phyloP scores from a whole-genome alignment of 2,888 invertebrate genomes.

The Oxyscelio sp. region DNA sequence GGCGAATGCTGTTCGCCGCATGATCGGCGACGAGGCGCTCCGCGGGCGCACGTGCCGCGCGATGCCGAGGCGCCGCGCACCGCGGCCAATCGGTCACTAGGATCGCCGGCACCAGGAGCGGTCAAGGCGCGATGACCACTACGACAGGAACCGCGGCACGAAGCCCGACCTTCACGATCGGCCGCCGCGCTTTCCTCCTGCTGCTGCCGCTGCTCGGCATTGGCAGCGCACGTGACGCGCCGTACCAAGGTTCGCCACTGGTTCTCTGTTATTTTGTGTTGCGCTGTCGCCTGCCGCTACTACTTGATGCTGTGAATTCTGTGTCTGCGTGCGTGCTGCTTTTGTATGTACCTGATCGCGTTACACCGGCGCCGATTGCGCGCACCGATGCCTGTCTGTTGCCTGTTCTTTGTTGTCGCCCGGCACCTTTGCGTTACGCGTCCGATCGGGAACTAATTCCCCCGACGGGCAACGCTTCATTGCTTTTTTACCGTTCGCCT shows the following conservation, averaged over 20 bases:
- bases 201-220: constrained; percentile 56
- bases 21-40: constrained; percentile 17
- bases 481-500: not conserved
- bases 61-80: constrained; percentile 30
- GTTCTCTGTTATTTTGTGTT: constrained; percentile 41
- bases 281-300: constrained; percentile 12
- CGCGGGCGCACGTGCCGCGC: constrained; percentile 38
- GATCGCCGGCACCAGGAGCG: not conserved
- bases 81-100: not conserved
- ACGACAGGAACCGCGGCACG: constrained; percentile 5
- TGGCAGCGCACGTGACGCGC: constrained; percentile 69
- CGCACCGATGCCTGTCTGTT: not conserved
- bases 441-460: not conserved
- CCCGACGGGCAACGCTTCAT: not conserved
- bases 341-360: not conserved
- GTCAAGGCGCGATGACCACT: constrained; percentile 14
- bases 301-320: not conserved
- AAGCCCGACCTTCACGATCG: constrained; percentile 27
- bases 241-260: constrained; percentile 65
- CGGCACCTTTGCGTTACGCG: too few species aligned
- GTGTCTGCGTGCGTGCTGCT: not conserved
- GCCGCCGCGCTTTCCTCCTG: constrained; percentile 40
- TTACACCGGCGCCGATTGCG: not conserved
- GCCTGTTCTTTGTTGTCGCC: not conserved
- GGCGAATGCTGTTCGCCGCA: not conserved